These are phyloP conservation scores for Daptonema setosum DNA, from an alignment of 2,888 invertebrate species.

Conservation along the genomic window DNA sequence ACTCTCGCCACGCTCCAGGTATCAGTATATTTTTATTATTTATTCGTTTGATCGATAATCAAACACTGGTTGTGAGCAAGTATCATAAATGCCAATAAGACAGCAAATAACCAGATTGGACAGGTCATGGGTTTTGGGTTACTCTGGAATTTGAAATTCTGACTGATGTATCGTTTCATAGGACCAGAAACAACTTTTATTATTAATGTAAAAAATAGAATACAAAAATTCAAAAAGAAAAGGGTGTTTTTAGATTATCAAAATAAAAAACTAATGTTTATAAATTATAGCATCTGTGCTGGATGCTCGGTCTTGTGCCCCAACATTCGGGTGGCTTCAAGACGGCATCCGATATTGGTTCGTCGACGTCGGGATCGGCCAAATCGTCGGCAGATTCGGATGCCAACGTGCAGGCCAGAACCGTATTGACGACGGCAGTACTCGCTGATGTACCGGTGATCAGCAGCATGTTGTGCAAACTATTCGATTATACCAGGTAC, in stretches of 20 bases:
- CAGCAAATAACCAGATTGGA: too few species aligned
- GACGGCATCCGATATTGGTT: constrained; percentile 16
- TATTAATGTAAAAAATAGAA: too few species aligned
- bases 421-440: constrained; percentile 77
- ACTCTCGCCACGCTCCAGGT: constrained; percentile 73
- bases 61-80: too few species aligned
- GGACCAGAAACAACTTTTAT: too few species aligned
- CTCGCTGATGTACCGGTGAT: constrained; percentile 79
- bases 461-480: constrained; percentile 14
- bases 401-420: neutral
- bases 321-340: constrained; percentile 68
- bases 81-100: too few species aligned
- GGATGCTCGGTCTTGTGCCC: constrained; percentile 86
- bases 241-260: too few species aligned
- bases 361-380: constrained; percentile 7
- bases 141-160: too few species aligned
- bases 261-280: neutral
- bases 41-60: too few species aligned
- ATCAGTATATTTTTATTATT: too few species aligned
- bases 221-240: too few species aligned
- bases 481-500: constrained; percentile 13
- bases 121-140: too few species aligned
- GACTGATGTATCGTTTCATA: too few species aligned
- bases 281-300: constrained; percentile 41
- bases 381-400: neutral